A percentile compares a stretch with the other conserved stretches of the same genome.
These are phyloP conservation scores for Aptenodytes forsteri DNA, from an alignment of 2,113 vertebrate genomes.

Conservation along the genomic window DNA sequence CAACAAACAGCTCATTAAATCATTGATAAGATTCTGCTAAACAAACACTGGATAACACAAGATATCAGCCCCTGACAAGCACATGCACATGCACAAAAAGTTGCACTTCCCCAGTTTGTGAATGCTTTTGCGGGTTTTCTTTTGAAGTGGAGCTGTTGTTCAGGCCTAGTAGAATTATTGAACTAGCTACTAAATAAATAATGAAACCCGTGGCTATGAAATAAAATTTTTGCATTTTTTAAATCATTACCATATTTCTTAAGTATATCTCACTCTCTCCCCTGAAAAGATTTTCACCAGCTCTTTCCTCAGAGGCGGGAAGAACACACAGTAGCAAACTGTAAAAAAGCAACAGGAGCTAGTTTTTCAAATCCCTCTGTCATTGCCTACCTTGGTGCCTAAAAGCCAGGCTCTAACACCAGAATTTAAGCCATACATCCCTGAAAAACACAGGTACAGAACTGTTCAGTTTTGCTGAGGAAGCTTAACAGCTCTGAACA, in stretches of 20 bases:
- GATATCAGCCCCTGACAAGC: not conserved
- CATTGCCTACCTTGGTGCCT: not conserved
- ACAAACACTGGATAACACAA: not conserved
- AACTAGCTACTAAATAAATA: conserved; percentile 29
- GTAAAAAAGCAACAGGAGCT: not conserved
- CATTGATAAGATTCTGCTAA: conserved; percentile 23
- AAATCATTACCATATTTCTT: not conserved
- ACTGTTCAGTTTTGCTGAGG: not conserved
- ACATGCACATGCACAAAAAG: not conserved
- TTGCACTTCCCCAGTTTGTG: not conserved
- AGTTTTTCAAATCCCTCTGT: not conserved
- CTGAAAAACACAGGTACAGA: not conserved
- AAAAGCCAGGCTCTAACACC: not conserved
- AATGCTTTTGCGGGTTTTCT: conserved; percentile 9
- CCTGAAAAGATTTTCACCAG: not conserved
- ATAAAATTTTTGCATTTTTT: not conserved
- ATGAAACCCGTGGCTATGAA: not conserved
- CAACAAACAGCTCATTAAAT: conserved; percentile 39
- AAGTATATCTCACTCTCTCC: not conserved
- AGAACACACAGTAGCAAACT: not conserved
- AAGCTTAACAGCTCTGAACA: not conserved
- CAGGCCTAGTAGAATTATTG: not conserved
- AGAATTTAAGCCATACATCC: not conserved
- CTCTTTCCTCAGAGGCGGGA: not conserved
- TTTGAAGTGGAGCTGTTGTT: conserved; percentile 25